Evolutionary conservation across 2,113 vertebrate species (phyloP), one percentile per base, ranked within the genome.

Genomic region (Spizaetus ornatus): DNA sequence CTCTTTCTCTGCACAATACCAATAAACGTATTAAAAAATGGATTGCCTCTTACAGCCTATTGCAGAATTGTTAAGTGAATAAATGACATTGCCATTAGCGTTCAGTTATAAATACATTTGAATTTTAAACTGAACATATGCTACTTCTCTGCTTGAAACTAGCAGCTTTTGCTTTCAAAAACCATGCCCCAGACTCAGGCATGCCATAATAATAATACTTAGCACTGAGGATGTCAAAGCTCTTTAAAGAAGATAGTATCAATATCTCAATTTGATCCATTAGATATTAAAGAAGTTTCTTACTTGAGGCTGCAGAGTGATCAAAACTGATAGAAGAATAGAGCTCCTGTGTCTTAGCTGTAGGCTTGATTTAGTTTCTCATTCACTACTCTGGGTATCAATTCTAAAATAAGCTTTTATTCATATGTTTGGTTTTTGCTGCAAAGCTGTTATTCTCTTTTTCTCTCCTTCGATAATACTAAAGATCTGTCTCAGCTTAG

Each of bases 31-130:
- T 58, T 82, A n/a, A 36, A 90, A 91, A 91, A 66, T 73, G 3
- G 27, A 67, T 90, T 94, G 38, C 23, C 15, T 95, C 45, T 14
- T 82, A 52, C 2, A 1, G n/a, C 47, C 38, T 81, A 4, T 63
- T 86, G 62, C 55, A 62, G 72, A 91, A 88, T 91, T 67, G 40
- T 92, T 94, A 82, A 81, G 47, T 88, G 71, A 74, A 90, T 95
- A 94, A 96, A 92, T 90, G 84, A n/a, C 82, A 47, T 63, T 73
- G 71, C 58, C 58, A 86, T 91, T 85, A 82, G 7, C 0, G 0
- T 94, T 95, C 78, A 67, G 62, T 83, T 95, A 92, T 89, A 95
- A 97, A 91, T 88, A 90, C 45, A 93, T 94, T 90, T 96, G 62
- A 94, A 91, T 97, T 93, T 87, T 80, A 82, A 97, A 77, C 23